Conservation (phyloP, 2,888 invertebrate genomes). For the Heliconius hortense region DNA sequence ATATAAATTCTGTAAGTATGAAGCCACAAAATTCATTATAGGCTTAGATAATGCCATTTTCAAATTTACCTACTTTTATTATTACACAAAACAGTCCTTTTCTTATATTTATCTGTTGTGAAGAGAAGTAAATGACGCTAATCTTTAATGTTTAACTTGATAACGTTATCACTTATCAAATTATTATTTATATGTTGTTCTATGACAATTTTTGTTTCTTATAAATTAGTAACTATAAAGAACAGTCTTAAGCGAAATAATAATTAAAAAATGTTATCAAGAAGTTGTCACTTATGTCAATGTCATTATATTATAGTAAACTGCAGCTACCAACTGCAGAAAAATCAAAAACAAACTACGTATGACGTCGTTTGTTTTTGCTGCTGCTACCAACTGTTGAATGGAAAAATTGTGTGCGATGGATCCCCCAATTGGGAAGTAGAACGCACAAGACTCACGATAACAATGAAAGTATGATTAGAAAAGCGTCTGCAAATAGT, state of each 20-base stretch:
- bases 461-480: too few species aligned
- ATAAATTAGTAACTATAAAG: neutral
- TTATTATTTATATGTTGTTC: conserved; percentile 7
- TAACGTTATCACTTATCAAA: conserved; percentile 39
- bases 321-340: too few species aligned
- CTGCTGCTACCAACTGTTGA: too few species aligned
- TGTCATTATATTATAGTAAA: conserved; percentile 3
- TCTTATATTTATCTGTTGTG: conserved; percentile 17
- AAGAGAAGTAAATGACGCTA: conserved; percentile 26
- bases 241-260: neutral
- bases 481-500: too few species aligned
- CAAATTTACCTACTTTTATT: conserved; percentile 9
- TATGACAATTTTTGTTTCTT: neutral
- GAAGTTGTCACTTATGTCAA: conserved; percentile 20
- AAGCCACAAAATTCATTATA: conserved; percentile 84
- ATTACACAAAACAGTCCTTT: neutral
- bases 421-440: too few species aligned
- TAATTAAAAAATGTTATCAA: neutral
- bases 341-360: too few species aligned
- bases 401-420: too few species aligned
- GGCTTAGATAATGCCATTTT: conserved; percentile 88
- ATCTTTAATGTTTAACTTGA: conserved; percentile 29
- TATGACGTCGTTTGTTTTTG: too few species aligned
- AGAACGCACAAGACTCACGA: too few species aligned
- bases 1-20: conserved; percentile 89